A percentile compares a stretch with the other conserved stretches of the same genome.
phyloP scores from a whole-genome alignment of 2,113 vertebrate species.

The Orcinus orca region DNA sequence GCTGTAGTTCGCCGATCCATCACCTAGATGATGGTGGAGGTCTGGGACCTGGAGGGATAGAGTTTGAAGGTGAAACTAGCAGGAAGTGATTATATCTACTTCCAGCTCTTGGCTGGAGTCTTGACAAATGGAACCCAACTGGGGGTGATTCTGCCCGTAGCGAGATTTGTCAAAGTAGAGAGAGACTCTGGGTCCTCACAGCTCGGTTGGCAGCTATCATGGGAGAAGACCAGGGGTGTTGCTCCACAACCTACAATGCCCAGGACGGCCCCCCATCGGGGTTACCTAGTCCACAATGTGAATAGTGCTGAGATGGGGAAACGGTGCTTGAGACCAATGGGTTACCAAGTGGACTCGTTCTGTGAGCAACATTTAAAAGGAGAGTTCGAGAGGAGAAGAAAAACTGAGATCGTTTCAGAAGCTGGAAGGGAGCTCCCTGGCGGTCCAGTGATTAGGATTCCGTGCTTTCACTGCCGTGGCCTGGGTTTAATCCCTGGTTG shows the following conservation, averaged over 20 bases:
- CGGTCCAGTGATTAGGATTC: fast-evolving
- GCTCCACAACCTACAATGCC: fast-evolving
- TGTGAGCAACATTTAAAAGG: neutral
- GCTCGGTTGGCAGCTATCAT: fast-evolving
- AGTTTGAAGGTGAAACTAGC: neutral
- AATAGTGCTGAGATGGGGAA: too few species aligned
- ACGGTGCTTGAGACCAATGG: fast-evolving
- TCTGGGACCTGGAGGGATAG: neutral
- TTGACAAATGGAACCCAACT: fast-evolving
- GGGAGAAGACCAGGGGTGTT: too few species aligned
- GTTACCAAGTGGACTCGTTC: fast-evolving
- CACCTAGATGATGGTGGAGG: neutral
- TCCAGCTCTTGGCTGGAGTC: neutral
- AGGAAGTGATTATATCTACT: neutral
- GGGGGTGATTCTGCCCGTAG: neutral
- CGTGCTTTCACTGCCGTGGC: neutral
- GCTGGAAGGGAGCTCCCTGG: neutral
- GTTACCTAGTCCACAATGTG: fast-evolving
- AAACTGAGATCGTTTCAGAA: too few species aligned
- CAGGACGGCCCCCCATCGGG: neutral
- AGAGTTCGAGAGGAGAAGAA: neutral
- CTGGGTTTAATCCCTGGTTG: neutral
- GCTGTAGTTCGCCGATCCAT: too few species aligned
- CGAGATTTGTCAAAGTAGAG: too few species aligned
- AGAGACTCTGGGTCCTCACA: neutral